A percentile compares a stretch with the other conserved stretches of the same genome.
Evolutionary conservation across 2,888 invertebrate genomes (phyloP).

Genomic region (Encarsia formosa): DNA sequence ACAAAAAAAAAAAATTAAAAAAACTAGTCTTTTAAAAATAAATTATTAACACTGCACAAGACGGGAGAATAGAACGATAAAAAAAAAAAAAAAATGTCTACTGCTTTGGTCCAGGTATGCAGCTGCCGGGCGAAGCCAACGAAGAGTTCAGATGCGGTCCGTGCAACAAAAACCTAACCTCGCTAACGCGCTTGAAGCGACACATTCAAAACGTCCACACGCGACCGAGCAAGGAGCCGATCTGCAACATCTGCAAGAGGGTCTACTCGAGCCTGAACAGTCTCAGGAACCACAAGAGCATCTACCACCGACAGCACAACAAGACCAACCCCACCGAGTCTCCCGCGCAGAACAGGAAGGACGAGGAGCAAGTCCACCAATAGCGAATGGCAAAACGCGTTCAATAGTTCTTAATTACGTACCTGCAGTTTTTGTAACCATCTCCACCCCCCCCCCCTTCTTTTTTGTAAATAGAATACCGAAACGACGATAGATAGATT

Average conservation of each 20-base stretch:
- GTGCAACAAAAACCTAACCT: conserved; percentile 86
- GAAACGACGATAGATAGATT: not conserved
- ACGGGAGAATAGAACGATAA: conserved; percentile 7
- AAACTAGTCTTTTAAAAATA: too few relatives aligned
- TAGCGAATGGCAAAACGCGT: conserved; percentile 31
- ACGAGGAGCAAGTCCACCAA: conserved; percentile 30
- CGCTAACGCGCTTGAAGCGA: conserved; percentile 81
- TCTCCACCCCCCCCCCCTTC: not conserved
- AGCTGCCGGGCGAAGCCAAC: conserved; percentile 67
- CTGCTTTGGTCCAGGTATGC: conserved; percentile 59
- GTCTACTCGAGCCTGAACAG: conserved; percentile 89
- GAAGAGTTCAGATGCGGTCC: conserved; percentile 89
- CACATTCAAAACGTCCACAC: conserved; percentile 91
- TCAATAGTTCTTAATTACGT: not conserved
- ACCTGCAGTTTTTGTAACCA: not conserved
- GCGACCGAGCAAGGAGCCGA: conserved; percentile 84
- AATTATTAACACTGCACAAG: not conserved
- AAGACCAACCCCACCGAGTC: too few relatives aligned
- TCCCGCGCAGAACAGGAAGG: conserved; percentile 29
- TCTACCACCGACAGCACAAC: conserved; percentile 70
- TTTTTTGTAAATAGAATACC: not conserved
- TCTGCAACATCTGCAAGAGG: conserved; percentile 88
- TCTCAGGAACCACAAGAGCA: conserved; percentile 87
- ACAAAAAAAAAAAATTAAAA: conserved; percentile 16
- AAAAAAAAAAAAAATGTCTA: conserved; percentile 22